Conservation (phyloP, 2,888 invertebrate species). For the Perdita meconis region DNA sequence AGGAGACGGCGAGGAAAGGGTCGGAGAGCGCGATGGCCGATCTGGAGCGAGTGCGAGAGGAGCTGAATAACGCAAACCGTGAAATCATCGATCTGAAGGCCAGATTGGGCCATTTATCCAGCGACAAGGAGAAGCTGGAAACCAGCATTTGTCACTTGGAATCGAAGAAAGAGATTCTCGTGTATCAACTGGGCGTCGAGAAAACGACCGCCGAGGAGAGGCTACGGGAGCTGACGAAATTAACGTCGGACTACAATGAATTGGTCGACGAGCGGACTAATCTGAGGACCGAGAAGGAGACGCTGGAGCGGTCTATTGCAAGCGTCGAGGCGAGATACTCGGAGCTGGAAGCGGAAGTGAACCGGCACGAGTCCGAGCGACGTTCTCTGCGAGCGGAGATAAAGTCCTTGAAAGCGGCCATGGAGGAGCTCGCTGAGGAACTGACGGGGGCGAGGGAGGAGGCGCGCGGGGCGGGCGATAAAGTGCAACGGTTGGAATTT, state of each 20-base stretch:
- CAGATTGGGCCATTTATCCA: constrained; percentile 23
- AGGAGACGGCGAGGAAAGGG: not conserved
- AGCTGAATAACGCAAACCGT: constrained; percentile 46
- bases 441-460: constrained; percentile 23
- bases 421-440: constrained; percentile 27
- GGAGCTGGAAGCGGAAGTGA: constrained; percentile 31
- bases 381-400: constrained; percentile 30
- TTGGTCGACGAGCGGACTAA: constrained; percentile 34
- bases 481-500: constrained; percentile 40
- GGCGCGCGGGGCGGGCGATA: constrained; percentile 14
- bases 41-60: constrained; percentile 30
- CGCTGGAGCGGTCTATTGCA: constrained; percentile 35
- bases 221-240: constrained; percentile 47
- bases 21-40: constrained; percentile 11
- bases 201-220: constrained; percentile 51
- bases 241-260: constrained; percentile 39
- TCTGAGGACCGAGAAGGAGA: constrained; percentile 48
- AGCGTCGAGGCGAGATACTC: constrained; percentile 26
- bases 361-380: constrained; percentile 31
- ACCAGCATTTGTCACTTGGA: constrained; percentile 46
- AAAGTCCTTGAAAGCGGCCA: not conserved
- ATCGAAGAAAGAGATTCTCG: constrained; percentile 57
- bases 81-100: constrained; percentile 29
- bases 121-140: constrained; percentile 46
- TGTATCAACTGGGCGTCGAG: constrained; percentile 52